Conservation (phyloP, 2,113 vertebrate genomes). For the Terrapene triunguis region DNA sequence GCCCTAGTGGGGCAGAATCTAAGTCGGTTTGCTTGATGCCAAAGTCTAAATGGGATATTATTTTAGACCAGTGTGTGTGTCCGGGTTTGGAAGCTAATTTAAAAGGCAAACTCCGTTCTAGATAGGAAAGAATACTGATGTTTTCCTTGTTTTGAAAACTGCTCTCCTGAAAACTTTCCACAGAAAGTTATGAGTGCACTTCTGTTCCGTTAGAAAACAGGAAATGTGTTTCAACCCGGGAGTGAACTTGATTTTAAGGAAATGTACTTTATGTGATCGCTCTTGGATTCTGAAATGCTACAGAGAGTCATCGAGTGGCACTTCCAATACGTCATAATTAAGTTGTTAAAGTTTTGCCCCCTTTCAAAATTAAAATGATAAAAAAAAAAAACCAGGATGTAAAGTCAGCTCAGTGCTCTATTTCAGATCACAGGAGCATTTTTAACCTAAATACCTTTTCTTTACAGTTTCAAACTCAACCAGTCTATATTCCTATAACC, state of each 20-base stretch:
- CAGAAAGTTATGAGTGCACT: constrained; percentile 35
- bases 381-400: constrained; percentile 5
- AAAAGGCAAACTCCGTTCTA: background rate
- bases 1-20: background rate
- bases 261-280: background rate
- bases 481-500: background rate
- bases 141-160: constrained; percentile 28
- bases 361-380: constrained; percentile 44
- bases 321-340: constrained; percentile 58
- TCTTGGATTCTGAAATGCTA: constrained; percentile 38
- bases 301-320: constrained; percentile 32
- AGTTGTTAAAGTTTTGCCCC: constrained; percentile 33
- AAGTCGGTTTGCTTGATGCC: background rate
- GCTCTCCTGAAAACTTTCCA: constrained; percentile 45
- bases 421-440: constrained; percentile 40
- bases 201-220: constrained; percentile 75
- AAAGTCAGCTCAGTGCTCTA: constrained; percentile 3
- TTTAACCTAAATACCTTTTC: constrained; percentile 45
- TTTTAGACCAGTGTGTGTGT: background rate
- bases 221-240: constrained; percentile 53
- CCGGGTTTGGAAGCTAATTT: background rate
- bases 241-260: constrained; percentile 46
- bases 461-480: constrained; percentile 20
- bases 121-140: background rate
- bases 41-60: background rate